These are phyloP conservation scores for Nyctibius bracteatus DNA, from an alignment of 2,113 vertebrate genomes.

Conservation along the genomic window DNA sequence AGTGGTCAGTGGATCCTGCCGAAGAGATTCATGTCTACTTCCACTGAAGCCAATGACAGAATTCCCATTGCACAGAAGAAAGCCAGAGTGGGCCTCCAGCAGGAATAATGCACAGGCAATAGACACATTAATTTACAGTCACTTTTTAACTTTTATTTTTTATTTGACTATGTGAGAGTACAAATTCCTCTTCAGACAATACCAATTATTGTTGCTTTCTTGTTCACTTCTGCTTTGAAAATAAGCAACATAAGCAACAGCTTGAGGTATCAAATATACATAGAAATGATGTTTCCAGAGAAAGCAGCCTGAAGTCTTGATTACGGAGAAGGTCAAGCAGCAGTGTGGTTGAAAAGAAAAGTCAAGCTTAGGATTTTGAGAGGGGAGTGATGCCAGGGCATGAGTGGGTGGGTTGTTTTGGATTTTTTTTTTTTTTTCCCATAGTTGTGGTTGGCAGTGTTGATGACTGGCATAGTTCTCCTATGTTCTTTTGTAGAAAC, in stretches of 20 bases:
- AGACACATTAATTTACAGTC: not conserved
- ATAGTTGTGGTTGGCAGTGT: not conserved
- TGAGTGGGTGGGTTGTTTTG: not conserved
- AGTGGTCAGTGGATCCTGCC: not conserved
- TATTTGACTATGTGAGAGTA: not conserved
- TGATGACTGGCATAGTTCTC: not conserved
- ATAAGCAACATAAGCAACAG: not conserved
- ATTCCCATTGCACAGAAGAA: not conserved
- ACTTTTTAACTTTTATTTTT: too few species aligned
- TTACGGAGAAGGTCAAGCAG: not conserved
- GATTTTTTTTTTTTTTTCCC: too few species aligned
- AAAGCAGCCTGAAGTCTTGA: not conserved
- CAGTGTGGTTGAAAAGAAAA: not conserved
- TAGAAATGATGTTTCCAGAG: not conserved
- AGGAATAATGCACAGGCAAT: not conserved
- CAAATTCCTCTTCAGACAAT: not conserved
- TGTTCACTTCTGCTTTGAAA: not conserved
- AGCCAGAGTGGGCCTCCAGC: not conserved
- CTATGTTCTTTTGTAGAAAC: not conserved
- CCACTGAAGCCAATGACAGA: not conserved
- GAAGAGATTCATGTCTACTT: not conserved
- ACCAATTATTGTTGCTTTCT: not conserved
- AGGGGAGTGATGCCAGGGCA: not conserved
- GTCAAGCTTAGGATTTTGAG: not conserved
- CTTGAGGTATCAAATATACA: not conserved